Evolutionary conservation across 2,888 invertebrate species (phyloP).

Genomic region (Melieria omissa): DNA sequence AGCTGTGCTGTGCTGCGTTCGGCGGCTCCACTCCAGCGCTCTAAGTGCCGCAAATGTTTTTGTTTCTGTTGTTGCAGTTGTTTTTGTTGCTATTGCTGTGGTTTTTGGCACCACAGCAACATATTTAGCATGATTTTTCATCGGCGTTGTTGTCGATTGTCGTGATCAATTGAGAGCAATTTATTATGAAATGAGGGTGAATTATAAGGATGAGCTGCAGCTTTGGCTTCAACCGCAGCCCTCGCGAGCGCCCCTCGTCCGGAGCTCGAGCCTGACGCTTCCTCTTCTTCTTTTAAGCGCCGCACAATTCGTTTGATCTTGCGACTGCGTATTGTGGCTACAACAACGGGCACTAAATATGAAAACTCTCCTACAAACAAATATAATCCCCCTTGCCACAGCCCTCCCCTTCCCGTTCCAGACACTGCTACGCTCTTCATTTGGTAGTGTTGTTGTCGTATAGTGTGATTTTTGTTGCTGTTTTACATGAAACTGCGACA

Average conservation of each 20-base stretch:
- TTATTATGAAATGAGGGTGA: conserved; percentile 69
- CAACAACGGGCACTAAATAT: conserved; percentile 17
- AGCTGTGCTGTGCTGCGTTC: too few relatives aligned
- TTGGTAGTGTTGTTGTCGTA: conserved; percentile 42
- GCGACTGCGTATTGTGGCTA: neutral
- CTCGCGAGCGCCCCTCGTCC: conserved; percentile 19
- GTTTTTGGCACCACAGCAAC: neutral
- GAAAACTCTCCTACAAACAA: neutral
- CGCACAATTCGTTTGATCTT: conserved; percentile 32
- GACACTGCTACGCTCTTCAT: neutral
- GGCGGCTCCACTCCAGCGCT: too few relatives aligned
- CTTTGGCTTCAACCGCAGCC: conserved; percentile 49
- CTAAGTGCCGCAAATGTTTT: too few relatives aligned
- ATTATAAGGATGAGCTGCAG: conserved; percentile 63
- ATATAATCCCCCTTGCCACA: neutral
- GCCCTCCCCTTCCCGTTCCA: neutral
- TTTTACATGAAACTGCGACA: conserved; percentile 59
- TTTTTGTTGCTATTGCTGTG: neutral
- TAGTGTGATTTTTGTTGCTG: conserved; percentile 61
- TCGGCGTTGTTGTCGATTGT: conserved; percentile 51
- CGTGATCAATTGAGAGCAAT: conserved; percentile 68
- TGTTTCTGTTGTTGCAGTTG: neutral
- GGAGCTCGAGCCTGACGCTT: conserved; percentile 7
- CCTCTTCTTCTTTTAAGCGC: conserved; percentile 12
- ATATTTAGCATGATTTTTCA: conserved; percentile 49